A percentile compares a stretch with the other conserved stretches of the same genome.
phyloP scores from a whole-genome alignment of 2,113 vertebrate genomes.

The Mola mola region DNA sequence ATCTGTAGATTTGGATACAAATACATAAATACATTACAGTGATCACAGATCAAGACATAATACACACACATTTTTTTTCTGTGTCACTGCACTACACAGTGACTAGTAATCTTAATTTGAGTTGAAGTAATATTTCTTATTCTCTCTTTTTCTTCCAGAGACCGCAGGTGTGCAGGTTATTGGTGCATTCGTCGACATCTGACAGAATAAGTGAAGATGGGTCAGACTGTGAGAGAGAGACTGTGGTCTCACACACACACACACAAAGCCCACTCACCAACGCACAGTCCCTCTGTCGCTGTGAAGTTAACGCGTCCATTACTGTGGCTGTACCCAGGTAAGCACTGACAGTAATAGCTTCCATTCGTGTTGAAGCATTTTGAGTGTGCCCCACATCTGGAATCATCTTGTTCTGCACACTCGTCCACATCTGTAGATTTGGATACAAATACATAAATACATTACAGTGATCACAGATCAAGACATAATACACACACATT shows the following conservation, averaged over 20 bases:
- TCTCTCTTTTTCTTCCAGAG: not conserved
- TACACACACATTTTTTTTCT: not conserved
- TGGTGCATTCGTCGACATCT: conserved; percentile 67
- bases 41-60: not conserved
- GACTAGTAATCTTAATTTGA: no score
- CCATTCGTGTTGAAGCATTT: conserved; percentile 40
- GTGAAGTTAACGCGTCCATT: accelerated
- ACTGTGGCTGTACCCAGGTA: accelerated
- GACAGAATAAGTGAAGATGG: conserved; percentile 5
- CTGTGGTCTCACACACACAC: not conserved
- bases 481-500: not conserved
- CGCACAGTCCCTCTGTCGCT: not conserved
- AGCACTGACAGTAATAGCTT: conserved; percentile 59
- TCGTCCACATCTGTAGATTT: conserved; percentile 44
- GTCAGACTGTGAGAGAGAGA: not conserved
- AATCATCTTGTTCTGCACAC: accelerated
- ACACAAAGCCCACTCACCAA: conserved; percentile 41
- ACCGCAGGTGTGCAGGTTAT: no score
- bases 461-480: not conserved
- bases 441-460: no score
- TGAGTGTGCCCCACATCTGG: accelerated
- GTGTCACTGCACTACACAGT: no score
- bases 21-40: no score
- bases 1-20: no score
- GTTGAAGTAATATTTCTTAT: not conserved